A percentile compares a stretch with the other conserved stretches of the same genome.
Evolutionary conservation across 2,888 invertebrate genomes (phyloP).

Genomic region (Horisme vitalbata): DNA sequence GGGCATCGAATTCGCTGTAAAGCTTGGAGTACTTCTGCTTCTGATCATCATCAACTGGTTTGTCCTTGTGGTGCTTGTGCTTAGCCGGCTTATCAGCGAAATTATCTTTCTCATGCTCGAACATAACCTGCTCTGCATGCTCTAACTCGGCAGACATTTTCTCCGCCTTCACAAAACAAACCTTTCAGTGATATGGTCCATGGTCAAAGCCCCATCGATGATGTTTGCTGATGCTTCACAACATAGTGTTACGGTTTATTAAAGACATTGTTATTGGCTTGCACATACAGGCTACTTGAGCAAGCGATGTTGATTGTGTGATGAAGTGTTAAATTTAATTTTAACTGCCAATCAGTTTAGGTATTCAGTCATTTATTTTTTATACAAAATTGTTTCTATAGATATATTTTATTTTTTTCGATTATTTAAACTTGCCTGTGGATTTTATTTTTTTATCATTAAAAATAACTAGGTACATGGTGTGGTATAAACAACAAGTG

Average conservation of each 20-base stretch:
- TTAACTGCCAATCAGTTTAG: too few relatives aligned
- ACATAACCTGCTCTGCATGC: conserved; percentile 81
- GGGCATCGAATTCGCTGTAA: conserved; percentile 71
- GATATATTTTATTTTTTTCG: too few relatives aligned
- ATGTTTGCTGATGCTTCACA: conserved; percentile 60
- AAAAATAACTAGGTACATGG: too few relatives aligned
- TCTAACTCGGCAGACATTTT: conserved; percentile 77
- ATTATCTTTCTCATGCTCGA: conserved; percentile 75
- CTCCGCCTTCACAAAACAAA: conserved; percentile 82
- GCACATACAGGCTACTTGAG: conserved; percentile 19
- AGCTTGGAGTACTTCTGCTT: conserved; percentile 71
- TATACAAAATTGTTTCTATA: too few relatives aligned
- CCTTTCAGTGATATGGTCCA: conserved; percentile 62
- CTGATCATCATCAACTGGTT: conserved; percentile 43
- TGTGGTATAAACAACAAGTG: too few relatives aligned
- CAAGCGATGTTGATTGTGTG: conserved; percentile 14
- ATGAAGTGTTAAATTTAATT: too few relatives aligned
- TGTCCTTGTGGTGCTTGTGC: conserved; percentile 57
- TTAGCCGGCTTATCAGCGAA: conserved; percentile 61
- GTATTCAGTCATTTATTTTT: too few relatives aligned
- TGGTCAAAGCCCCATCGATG: conserved; percentile 53
- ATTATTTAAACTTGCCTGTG: too few relatives aligned
- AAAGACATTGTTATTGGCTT: conserved; percentile 44
- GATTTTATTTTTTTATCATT: too few relatives aligned
- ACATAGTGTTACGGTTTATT: conserved; percentile 53